These are phyloP conservation scores for Pantherophis guttatus DNA, from an alignment of 2,113 vertebrate species.

Conservation along the genomic window DNA sequence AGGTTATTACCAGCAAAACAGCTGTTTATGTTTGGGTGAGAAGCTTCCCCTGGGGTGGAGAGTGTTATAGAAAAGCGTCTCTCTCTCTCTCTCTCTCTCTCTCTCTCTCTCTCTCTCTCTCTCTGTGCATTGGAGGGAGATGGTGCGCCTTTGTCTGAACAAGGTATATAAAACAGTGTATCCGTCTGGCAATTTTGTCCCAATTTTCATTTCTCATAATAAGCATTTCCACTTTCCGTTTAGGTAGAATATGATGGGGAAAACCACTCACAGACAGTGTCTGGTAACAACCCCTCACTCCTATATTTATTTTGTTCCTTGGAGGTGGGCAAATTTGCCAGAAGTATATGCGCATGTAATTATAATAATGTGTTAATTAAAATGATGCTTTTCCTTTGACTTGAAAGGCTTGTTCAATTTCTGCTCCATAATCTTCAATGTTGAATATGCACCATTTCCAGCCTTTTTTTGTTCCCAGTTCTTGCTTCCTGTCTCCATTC, in stretches of 20 bases:
- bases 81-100: background rate
- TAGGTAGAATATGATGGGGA: background rate
- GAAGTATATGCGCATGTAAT: background rate
- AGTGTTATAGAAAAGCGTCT: background rate
- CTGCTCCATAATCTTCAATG: background rate
- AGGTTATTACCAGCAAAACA: background rate
- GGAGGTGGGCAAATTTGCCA: background rate
- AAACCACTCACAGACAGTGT: background rate
- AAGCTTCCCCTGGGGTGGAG: constrained; percentile 3
- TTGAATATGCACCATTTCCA: background rate
- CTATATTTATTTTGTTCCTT: background rate
- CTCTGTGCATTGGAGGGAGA: background rate
- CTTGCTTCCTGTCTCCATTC: too few relatives aligned
- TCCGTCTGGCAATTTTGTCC: background rate
- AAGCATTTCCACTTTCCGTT: background rate
- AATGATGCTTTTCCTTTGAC: background rate
- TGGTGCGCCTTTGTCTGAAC: background rate
- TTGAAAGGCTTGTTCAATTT: background rate
- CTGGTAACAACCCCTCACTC: background rate
- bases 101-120: background rate
- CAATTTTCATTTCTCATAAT: background rate
- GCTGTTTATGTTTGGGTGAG: constrained; percentile 19
- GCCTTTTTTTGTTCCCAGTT: background rate
- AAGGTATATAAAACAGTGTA: background rate
- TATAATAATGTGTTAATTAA: background rate